phyloP scores from a whole-genome alignment of 2,888 invertebrate species.

The Cotesia congregata region DNA sequence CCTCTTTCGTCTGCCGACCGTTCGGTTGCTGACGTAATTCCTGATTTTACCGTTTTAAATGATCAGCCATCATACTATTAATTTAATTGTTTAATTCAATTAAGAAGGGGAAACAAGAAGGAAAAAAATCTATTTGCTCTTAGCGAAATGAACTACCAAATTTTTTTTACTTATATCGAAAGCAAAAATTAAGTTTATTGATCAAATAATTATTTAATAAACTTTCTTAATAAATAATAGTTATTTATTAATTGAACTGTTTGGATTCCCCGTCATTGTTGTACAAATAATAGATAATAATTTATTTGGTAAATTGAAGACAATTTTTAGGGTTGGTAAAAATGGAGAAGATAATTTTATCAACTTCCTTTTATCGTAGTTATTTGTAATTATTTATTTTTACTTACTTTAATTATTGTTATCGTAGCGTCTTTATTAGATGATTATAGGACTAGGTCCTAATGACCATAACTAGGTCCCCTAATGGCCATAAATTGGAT shows the following conservation, averaged over 20 bases:
- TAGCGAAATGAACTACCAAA: background rate
- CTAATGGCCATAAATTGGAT: too few species aligned
- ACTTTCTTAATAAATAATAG: background rate
- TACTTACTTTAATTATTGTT: background rate
- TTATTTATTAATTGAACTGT: background rate
- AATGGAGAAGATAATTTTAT: background rate
- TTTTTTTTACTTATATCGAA: background rate
- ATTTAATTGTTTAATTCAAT: background rate
- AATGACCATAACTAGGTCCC: too few species aligned
- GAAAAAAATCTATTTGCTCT: background rate
- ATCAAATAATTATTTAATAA: background rate
- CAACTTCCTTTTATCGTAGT: background rate
- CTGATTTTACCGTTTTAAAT: conserved; percentile 11
- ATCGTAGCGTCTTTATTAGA: too few species aligned
- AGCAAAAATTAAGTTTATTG: background rate
- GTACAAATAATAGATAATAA: background rate
- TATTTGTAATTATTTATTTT: background rate
- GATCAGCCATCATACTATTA: conserved; percentile 18
- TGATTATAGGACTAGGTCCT: too few species aligned
- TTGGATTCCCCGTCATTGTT: background rate
- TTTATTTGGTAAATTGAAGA: background rate
- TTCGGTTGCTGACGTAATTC: conserved; percentile 28
- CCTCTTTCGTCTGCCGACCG: conserved; percentile 58
- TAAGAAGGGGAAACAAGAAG: background rate
- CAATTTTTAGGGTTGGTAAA: background rate